Conservation (phyloP, 2,797 vertebrate genomes). For the Hoplostethus mediterraneus region DNA sequence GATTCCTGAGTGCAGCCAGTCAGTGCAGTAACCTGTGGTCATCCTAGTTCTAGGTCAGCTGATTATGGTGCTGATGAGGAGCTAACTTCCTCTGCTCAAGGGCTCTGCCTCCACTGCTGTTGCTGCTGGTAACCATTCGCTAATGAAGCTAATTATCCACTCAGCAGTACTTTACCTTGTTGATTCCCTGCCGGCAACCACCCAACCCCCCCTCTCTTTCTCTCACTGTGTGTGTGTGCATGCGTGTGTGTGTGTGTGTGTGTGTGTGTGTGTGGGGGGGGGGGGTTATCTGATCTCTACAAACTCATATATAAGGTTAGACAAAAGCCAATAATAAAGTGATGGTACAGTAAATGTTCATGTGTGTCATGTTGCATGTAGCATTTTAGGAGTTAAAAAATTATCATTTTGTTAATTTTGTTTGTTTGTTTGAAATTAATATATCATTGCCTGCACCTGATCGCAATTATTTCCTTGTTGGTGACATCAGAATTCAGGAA, state of each 20-base stretch:
- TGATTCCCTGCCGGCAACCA: constrained; percentile 30
- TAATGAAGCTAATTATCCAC: constrained; percentile 80
- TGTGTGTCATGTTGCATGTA: no score
- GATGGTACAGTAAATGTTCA: no score
- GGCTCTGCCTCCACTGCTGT: constrained; percentile 25
- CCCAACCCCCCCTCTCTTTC: background rate
- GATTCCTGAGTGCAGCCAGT: constrained; percentile 30
- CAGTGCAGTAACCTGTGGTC: constrained; percentile 30
- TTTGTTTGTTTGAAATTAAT: no score
- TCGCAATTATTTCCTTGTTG: no score
- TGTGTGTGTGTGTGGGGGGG: constrained; percentile 4
- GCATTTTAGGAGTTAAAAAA: no score
- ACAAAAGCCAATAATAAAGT: no score
- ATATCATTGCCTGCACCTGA: no score
- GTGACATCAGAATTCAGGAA: no score
- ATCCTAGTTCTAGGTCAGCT: constrained; percentile 44
- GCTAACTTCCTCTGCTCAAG: constrained; percentile 56
- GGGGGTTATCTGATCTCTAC: background rate
- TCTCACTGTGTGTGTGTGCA: constrained; percentile 7
- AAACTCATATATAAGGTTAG: no score
- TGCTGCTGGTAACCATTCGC: constrained; percentile 77
- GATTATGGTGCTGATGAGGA: constrained; percentile 61
- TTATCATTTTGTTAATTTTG: no score
- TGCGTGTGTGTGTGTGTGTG: constrained; percentile 7
- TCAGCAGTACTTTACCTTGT: constrained; percentile 68